These are phyloP conservation scores for Pandemis corylana DNA, from an alignment of 2,888 invertebrate genomes.

Conservation along the genomic window DNA sequence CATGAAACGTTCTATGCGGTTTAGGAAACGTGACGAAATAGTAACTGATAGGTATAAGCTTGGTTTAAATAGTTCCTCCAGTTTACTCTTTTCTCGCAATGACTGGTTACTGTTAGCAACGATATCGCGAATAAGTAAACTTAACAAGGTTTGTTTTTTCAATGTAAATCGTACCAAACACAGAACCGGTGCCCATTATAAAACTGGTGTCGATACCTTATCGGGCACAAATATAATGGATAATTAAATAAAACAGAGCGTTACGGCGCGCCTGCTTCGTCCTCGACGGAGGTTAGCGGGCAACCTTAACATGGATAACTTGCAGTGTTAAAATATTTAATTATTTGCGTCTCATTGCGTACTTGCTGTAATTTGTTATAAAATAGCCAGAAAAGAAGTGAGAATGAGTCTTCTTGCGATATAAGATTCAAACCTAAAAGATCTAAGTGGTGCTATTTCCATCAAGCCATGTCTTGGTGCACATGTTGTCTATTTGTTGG, in stretches of 20 bases:
- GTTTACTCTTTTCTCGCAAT: background rate
- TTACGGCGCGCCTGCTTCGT: slow-evolving; percentile 10
- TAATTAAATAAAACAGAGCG: slow-evolving; percentile 23
- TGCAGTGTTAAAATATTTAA: slow-evolving; percentile 39
- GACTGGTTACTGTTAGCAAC: background rate
- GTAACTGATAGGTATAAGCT: background rate
- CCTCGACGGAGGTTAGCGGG: slow-evolving; percentile 33
- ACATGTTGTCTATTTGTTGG: too few species aligned
- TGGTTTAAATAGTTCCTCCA: background rate
- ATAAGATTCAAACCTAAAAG: too few species aligned
- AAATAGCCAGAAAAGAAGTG: background rate
- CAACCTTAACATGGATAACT: slow-evolving; percentile 39
- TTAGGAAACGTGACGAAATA: background rate
- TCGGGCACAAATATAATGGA: slow-evolving; percentile 17
- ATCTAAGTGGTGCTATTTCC: background rate
- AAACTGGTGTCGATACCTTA: slow-evolving; percentile 9
- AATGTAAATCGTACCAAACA: background rate
- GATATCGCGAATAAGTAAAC: background rate
- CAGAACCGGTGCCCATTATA: background rate
- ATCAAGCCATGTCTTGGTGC: background rate
- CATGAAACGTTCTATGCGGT: background rate
- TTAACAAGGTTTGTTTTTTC: background rate
- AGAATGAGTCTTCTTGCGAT: background rate
- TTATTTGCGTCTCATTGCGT: slow-evolving; percentile 25
- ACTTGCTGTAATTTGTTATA: background rate